These are phyloP conservation scores for Falco naumanni DNA, from an alignment of 2,797 vertebrate species.

Conservation along the genomic window DNA sequence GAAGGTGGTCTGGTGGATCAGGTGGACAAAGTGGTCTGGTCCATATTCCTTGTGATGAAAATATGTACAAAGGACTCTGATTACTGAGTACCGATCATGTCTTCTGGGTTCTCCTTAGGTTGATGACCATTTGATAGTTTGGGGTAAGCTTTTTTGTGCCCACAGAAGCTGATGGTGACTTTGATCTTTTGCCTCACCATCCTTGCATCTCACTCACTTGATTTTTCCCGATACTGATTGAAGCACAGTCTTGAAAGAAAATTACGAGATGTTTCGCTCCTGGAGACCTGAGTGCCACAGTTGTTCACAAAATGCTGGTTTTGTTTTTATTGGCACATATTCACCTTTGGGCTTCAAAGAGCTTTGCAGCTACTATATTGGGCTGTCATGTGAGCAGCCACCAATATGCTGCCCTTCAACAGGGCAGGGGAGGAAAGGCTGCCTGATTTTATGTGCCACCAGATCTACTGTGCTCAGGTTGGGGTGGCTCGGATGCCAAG, in stretches of 20 bases:
- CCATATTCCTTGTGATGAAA: neutral
- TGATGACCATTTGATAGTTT: neutral
- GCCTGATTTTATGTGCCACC: neutral
- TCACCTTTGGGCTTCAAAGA: neutral
- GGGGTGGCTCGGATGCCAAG: neutral
- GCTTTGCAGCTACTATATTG: neutral
- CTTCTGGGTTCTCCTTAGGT: neutral
- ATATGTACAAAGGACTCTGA: neutral
- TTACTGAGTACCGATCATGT: neutral
- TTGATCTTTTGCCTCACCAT: neutral
- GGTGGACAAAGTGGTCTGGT: neutral
- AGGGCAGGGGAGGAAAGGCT: neutral
- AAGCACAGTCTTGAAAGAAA: neutral
- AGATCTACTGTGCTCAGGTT: neutral
- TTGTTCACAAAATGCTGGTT: neutral
- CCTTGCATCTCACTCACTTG: neutral
- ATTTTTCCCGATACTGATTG: neutral
- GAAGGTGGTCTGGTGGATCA: neutral
- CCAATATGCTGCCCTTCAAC: neutral
- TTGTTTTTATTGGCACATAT: neutral
- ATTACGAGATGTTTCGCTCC: neutral
- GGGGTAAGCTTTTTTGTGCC: neutral
- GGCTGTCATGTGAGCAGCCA: neutral
- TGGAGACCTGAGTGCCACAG: neutral
- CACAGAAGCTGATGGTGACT: neutral